Percentiles rank a stretch among this genome's conserved stretches.
These are phyloP conservation scores for Petromus typicus DNA, from an alignment of 2,113 vertebrate genomes.

Conservation along the genomic window DNA sequence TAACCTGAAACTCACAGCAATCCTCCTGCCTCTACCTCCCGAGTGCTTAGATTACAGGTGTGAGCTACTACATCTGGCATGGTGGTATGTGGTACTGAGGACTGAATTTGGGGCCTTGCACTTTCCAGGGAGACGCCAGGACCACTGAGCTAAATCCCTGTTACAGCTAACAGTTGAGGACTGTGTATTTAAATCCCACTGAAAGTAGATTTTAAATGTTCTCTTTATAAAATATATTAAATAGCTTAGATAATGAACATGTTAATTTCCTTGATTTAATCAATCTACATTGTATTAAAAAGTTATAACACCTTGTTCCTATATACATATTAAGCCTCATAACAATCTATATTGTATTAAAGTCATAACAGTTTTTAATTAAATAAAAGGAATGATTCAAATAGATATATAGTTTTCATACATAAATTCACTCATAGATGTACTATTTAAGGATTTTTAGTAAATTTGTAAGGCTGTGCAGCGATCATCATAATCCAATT, in stretches of 20 bases:
- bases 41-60: too few species aligned
- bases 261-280: background rate
- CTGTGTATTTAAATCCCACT: background rate
- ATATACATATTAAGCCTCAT: too few species aligned
- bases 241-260: background rate
- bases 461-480: background rate
- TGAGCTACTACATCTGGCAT: too few species aligned
- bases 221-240: background rate
- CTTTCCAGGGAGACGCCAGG: too few species aligned
- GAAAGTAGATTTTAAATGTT: background rate
- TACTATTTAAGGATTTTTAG: background rate
- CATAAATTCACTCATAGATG: background rate
- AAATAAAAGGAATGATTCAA: background rate
- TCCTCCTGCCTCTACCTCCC: too few species aligned
- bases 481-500: background rate
- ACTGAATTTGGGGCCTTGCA: too few species aligned
- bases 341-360: too few species aligned
- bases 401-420: background rate
- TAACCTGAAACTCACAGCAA: too few species aligned
- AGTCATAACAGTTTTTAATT: background rate
- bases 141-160: too few species aligned
- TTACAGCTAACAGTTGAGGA: background rate
- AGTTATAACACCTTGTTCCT: background rate
- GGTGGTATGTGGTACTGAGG: too few species aligned
- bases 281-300: background rate